Evolutionary conservation across 2,888 invertebrate genomes (phyloP), one percentile per base, ranked within the genome.

Genomic region (Calliphora vomitoria): DNA sequence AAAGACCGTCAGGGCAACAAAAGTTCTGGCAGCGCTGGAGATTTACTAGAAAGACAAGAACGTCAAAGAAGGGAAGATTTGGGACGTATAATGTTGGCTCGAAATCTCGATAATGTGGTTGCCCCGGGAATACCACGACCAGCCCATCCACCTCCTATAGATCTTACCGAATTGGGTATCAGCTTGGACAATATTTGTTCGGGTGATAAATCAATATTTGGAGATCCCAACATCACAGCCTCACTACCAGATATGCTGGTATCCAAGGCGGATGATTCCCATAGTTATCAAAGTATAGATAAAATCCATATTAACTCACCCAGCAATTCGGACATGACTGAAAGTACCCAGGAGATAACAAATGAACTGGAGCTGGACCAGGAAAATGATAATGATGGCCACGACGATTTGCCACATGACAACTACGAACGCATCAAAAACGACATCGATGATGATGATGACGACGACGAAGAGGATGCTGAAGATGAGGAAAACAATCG

Each of bases 111-210:
- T 55, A 92, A 92, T 20, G 91, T 91, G 0, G 90, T 91, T 1
- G 91, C 91, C 3, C 91, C 91, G 0, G 92, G 92, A 60, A 90
- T 92, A 80, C 91, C 93, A 0, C 85, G 95, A 6, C 95, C 95
- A 88, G 96, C 96, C 83, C 93, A 95, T 89, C 95, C 95, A 85
- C 93, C 96, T 88, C 96, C 96, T n/a, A 93, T 96, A 18, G 95
- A 95, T 90, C 91, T 95, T 47, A 95, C 95, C 0, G 95, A 95
- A 88, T 91, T 95, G 88, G 95, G 94, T 88, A 92, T 94, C 44
- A 94, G 93, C 83, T 91, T 95, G 88, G 95, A 95, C 86, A 95
- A 95, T 83, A 95, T 95, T 93, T 94, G 95, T 83, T 93, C 94
- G 0, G 93, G 91, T 86, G 94, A 94, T 74, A 93, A 93, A 91